Evolutionary conservation across 2,797 vertebrate genomes (phyloP).

Genomic region (Rhabdophis nuchalis): DNA sequence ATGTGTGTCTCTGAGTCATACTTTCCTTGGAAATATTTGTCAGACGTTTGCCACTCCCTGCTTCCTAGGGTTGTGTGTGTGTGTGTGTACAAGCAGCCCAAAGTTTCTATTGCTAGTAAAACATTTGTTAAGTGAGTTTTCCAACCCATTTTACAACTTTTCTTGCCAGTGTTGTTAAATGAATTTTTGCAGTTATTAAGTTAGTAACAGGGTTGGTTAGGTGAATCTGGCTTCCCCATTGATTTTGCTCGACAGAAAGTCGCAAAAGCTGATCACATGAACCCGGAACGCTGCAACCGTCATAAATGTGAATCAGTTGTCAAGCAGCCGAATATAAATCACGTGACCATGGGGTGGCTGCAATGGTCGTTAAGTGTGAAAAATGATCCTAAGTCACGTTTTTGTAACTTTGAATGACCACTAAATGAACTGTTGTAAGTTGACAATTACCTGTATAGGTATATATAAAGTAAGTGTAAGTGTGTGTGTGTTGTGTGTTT

Average conservation of each 20-base stretch:
- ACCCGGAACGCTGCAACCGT: fast-evolving
- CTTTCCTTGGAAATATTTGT: not conserved
- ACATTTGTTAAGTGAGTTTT: not conserved
- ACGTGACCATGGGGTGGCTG: not conserved
- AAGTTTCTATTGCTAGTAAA: not conserved
- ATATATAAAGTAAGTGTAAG: not conserved
- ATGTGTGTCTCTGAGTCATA: not conserved
- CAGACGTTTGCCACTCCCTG: not conserved
- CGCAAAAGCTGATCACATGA: not conserved
- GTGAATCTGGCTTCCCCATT: not conserved
- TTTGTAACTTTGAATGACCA: not conserved
- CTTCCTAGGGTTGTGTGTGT: not conserved
- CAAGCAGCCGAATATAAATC: not conserved
- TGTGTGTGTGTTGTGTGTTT: too few species aligned
- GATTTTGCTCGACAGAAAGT: not conserved
- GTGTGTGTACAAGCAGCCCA: not conserved
- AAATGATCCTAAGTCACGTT: not conserved
- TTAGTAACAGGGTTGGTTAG: not conserved
- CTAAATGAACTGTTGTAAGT: not conserved
- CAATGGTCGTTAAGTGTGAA: not conserved
- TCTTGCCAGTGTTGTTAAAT: not conserved
- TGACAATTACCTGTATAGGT: not conserved
- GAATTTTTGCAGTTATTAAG: not conserved
- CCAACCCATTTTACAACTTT: not conserved
- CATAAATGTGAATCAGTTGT: not conserved